phyloP scores from a whole-genome alignment of 2,888 invertebrate species.

The Oeneis ivallda region DNA sequence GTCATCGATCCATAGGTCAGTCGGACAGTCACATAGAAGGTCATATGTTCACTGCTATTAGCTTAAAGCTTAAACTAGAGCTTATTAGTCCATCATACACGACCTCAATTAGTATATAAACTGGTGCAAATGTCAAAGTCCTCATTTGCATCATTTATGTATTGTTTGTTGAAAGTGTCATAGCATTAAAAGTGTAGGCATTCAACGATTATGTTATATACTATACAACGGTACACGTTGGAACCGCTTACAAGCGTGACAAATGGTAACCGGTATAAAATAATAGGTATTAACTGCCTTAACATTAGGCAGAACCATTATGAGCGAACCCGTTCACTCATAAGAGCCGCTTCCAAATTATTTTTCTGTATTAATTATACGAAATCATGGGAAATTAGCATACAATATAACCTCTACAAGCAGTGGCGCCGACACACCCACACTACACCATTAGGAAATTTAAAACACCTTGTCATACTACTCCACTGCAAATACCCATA shows the following conservation, averaged over 20 bases:
- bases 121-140: slow-evolving; percentile 13
- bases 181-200: slow-evolving; percentile 30
- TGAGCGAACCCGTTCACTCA: slow-evolving; percentile 57
- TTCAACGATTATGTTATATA: slow-evolving; percentile 31
- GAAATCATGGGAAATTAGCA: slow-evolving; percentile 59
- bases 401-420: slow-evolving; percentile 68
- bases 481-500: slow-evolving; percentile 24
- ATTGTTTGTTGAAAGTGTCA: slow-evolving; percentile 37
- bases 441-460: slow-evolving; percentile 43
- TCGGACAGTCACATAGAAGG: too few relatives aligned
- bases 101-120: slow-evolving; percentile 4
- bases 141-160: slow-evolving; percentile 14
- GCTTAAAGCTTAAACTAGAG: too few relatives aligned
- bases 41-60: too few relatives aligned
- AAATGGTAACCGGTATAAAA: slow-evolving; percentile 41
- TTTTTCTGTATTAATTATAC: slow-evolving; percentile 71
- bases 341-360: slow-evolving; percentile 61
- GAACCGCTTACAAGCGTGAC: slow-evolving; percentile 35
- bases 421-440: slow-evolving; percentile 55
- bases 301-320: slow-evolving; percentile 37
- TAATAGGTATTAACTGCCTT: slow-evolving; percentile 35
- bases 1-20: too few relatives aligned
- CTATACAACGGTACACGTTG: slow-evolving; percentile 37
- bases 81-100: background rate
- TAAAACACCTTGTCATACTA: slow-evolving; percentile 42